Evolutionary conservation across 2,797 vertebrate species (phyloP).

Genomic region (Bufotes viridis): DNA sequence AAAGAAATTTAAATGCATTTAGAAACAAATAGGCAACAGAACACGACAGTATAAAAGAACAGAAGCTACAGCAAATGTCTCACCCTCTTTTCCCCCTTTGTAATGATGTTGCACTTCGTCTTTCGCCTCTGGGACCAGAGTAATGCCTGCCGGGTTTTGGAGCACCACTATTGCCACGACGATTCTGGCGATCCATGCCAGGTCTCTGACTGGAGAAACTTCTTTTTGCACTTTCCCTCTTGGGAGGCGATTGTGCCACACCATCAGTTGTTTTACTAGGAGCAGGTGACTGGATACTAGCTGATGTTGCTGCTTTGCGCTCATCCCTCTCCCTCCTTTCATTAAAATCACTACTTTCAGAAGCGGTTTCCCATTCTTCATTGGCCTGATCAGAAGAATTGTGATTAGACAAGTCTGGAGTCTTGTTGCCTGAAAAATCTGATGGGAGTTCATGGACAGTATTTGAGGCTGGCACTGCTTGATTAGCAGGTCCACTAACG

Average conservation of each 20-base stretch:
- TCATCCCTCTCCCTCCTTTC: constrained; percentile 95
- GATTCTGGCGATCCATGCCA: constrained; percentile 88
- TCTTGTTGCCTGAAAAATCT: constrained; percentile 90
- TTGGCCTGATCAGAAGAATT: constrained; percentile 99
- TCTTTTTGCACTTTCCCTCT: constrained; percentile 90
- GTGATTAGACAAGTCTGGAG: constrained; percentile 96
- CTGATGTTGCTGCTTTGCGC: constrained; percentile 81
- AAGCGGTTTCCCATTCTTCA: constrained; percentile 98
- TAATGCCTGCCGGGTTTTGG: constrained; percentile 90
- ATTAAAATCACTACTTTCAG: constrained; percentile 98
- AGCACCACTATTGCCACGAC: constrained; percentile 86
- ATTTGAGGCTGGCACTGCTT: constrained; percentile 67
- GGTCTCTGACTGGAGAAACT: constrained; percentile 97
- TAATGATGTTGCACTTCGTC: constrained; percentile 84
- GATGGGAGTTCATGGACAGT: constrained; percentile 71
- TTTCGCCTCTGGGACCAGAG: constrained; percentile 87
- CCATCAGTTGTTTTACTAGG: constrained; percentile 77
- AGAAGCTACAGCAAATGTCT: constrained; percentile 65
- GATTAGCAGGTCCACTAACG: constrained; percentile 63
- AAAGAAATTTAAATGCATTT: background rate
- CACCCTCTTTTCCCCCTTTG: constrained; percentile 92
- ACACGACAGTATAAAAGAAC: background rate
- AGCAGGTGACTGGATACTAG: constrained; percentile 74
- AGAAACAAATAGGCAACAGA: background rate
- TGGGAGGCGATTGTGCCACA: constrained; percentile 72